phyloP scores from a whole-genome alignment of 1,140 invertebrate genomes.

The Bombus difficillimus region DNA sequence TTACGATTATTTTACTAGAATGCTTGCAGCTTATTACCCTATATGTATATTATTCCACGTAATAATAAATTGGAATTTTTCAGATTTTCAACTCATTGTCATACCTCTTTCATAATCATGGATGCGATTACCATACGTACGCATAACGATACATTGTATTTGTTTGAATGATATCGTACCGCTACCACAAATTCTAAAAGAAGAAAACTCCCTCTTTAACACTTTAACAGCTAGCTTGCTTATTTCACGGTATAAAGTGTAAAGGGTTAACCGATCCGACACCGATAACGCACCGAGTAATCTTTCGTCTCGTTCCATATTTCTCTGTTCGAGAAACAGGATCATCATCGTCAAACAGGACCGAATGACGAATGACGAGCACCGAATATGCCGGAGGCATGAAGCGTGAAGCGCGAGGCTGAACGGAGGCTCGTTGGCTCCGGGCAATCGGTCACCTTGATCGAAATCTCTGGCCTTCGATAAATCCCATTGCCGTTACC shows the following conservation, averaged over 20 bases:
- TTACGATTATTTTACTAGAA: too few relatives aligned
- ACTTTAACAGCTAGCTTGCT: too few relatives aligned
- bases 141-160: too few relatives aligned
- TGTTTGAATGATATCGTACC: too few relatives aligned
- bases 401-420: slow-evolving; percentile 43
- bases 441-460: slow-evolving; percentile 77
- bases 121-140: background rate
- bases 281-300: background rate
- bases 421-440: slow-evolving; percentile 62
- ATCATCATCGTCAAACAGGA: slow-evolving; percentile 3
- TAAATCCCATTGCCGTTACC: slow-evolving; percentile 59
- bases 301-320: background rate
- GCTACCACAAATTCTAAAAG: background rate
- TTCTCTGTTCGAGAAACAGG: background rate
- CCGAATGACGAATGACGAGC: slow-evolving; percentile 26
- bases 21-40: too few relatives aligned
- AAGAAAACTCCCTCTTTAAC: background rate
- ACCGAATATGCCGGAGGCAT: slow-evolving; percentile 60
- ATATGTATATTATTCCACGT: too few relatives aligned
- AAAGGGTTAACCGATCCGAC: background rate
- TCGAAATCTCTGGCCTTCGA: slow-evolving; percentile 70
- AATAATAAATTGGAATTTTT: background rate
- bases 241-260: background rate
- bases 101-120: background rate
- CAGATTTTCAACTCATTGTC: background rate